Percentiles rank a stretch among this genome's conserved stretches.
Evolutionary conservation across 2,797 vertebrate species (phyloP).

Genomic region (Cheirogaleus major): DNA sequence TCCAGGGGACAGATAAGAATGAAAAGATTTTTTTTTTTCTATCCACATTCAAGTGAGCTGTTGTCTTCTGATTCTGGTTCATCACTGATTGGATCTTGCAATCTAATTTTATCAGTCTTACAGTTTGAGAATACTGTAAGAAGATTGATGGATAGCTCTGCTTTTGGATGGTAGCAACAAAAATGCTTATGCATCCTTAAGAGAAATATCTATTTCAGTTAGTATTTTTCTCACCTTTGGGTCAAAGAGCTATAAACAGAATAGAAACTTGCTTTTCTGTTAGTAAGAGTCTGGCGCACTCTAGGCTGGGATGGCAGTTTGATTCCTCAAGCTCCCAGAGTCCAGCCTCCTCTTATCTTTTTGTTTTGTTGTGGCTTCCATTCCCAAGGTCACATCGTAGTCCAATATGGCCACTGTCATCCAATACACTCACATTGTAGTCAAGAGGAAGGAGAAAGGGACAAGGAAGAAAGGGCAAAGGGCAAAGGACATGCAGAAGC

Average conservation of each 20-base stretch:
- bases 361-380: background rate
- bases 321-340: background rate
- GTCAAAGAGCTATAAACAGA: background rate
- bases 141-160: background rate
- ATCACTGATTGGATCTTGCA: background rate
- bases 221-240: background rate
- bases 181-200: too few species aligned
- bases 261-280: background rate
- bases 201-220: background rate
- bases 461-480: background rate
- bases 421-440: background rate
- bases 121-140: background rate
- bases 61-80: background rate
- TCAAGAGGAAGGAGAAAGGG: background rate
- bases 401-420: background rate
- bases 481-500: accelerated
- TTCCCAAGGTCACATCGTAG: background rate
- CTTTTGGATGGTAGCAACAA: background rate
- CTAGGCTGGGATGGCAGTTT: background rate
- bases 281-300: background rate
- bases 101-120: background rate
- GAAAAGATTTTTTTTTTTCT: background rate
- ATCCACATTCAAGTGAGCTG: background rate
- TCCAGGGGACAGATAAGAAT: background rate
- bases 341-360: background rate